Percentiles rank a stretch among this genome's conserved stretches.
phyloP scores from a whole-genome alignment of 2,797 vertebrate genomes.

The Pangasius sanitwongsei region DNA sequence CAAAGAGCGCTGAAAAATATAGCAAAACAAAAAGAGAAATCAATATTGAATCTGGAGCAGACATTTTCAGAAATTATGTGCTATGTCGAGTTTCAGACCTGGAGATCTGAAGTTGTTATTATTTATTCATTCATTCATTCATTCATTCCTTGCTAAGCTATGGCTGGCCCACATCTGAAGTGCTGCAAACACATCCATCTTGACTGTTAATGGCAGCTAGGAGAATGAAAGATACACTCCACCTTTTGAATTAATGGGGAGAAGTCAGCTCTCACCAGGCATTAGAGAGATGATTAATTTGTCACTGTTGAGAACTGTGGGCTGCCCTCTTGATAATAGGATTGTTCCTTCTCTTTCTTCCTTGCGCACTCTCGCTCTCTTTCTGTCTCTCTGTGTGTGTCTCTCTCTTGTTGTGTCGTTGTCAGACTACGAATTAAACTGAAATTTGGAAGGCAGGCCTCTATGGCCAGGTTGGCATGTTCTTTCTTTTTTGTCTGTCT shows the following conservation, averaged over 20 bases:
- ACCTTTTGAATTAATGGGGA: slow-evolving; percentile 59
- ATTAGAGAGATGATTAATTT: slow-evolving; percentile 74
- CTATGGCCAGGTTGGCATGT: slow-evolving; percentile 19
- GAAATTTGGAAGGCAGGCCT: slow-evolving; percentile 60
- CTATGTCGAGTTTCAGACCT: slow-evolving; percentile 27
- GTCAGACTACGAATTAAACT: slow-evolving; percentile 68
- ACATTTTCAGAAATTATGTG: slow-evolving; percentile 44
- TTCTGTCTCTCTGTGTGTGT: not conserved
- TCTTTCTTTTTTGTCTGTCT: slow-evolving; percentile 18
- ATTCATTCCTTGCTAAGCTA: slow-evolving; percentile 23
- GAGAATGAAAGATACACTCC: slow-evolving; percentile 49
- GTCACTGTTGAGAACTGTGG: slow-evolving; percentile 57
- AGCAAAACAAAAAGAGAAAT: slow-evolving; percentile 40
- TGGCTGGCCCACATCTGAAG: slow-evolving; percentile 52
- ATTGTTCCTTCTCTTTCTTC: slow-evolving; percentile 58
- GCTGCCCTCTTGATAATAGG: slow-evolving; percentile 66
- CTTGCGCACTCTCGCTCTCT: slow-evolving; percentile 36
- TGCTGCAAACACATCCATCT: slow-evolving; percentile 68
- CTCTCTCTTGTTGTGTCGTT: not conserved
- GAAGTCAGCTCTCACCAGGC: slow-evolving; percentile 62
- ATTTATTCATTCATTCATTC: slow-evolving; percentile 17
- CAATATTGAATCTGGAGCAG: slow-evolving; percentile 63
- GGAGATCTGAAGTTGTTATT: not conserved
- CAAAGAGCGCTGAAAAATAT: slow-evolving; percentile 17
- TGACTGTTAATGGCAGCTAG: slow-evolving; percentile 57